Evolutionary conservation across 1,140 invertebrate genomes (phyloP), one percentile per base, ranked within the genome.

Genomic region (Nasonia giraulti): DNA sequence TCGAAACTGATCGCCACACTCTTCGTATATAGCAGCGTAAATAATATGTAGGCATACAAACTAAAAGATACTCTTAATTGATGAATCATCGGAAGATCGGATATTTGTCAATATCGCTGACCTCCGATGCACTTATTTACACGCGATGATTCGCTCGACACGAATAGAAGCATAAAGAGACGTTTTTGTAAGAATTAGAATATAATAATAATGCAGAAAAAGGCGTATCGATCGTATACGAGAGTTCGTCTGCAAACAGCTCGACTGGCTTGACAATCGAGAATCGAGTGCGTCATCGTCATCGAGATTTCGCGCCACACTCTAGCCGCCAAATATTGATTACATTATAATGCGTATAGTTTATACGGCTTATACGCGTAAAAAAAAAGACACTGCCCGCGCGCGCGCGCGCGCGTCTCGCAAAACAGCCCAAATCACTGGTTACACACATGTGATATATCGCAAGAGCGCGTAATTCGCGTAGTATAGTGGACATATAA

Each of bases 121-220:
- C 8, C 83, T 86, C 82, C 33, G 77, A 83, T n/a, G 76, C 40
- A n/a, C 86, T 44, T 74, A 84, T 77, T 83, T 73, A 20, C 37
- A 44, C 7, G 40, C 6, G 7, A 40, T 40, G 8, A 40, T 40
- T 40, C 40, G 40, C 40, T 40, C 40, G 40, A 40, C 40, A 0
- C 40, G 40, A 44, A 44, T 44, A 44, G 40, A 44, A 44, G 40
- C 40, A 80, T 55, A 31, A 78, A 50, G 66, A 74, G 71, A 75
- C 40, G 20, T 55, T 66, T 83, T 74, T 27, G 27, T 1, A 27
- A 27, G 27, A 27, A 27, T 27, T 27, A 2, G 27, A 27, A 27
- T 27, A 27, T 27, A 27, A 27, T 27, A 27, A 84, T 68, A n/a
- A 79, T 79, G 76, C 27, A 81, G 23, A 74, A 20, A 23, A 78